Percentiles rank a stretch among this genome's conserved stretches.
Conservation (phyloP, 2,888 invertebrate genomes). For the Merodon equestris region DNA sequence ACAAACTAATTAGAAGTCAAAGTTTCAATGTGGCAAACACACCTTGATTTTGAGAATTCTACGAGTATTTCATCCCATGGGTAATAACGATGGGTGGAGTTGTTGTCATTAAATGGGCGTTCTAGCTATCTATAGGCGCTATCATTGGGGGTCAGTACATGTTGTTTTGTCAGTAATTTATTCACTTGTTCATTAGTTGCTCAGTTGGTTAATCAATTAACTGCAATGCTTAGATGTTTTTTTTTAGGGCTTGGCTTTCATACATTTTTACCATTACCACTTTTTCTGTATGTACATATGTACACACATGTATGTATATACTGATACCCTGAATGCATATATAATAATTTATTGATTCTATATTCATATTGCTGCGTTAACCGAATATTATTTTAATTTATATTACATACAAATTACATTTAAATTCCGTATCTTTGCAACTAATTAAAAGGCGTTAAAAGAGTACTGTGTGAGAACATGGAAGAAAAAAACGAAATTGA, state of each 20-base stretch:
- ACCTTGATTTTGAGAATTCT: constrained; percentile 65
- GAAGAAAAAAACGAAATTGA: constrained; percentile 3
- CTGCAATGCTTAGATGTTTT: constrained; percentile 46
- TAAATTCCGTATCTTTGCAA: too few species aligned
- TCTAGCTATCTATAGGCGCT: constrained; percentile 52
- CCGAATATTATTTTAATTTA: too few species aligned
- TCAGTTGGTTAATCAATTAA: constrained; percentile 63
- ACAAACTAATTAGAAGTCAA: constrained; percentile 66
- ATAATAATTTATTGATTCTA: too few species aligned
- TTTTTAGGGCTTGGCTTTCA: constrained; percentile 42
- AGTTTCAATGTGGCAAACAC: constrained; percentile 58
- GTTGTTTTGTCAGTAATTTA: constrained; percentile 46
- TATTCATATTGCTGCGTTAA: too few species aligned
- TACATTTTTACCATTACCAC: not conserved
- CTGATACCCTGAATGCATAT: too few species aligned
- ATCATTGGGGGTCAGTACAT: constrained; percentile 51
- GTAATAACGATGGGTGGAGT: constrained; percentile 64
- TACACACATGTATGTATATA: not conserved
- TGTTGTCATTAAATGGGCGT: constrained; percentile 35
- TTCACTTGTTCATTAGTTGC: constrained; percentile 61
- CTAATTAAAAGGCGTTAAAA: too few species aligned
- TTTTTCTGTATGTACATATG: constrained; percentile 3
- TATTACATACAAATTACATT: too few species aligned
- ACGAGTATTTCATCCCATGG: constrained; percentile 46
- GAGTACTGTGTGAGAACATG: not conserved